These are phyloP conservation scores for Microtus montanus DNA, from an alignment of 2,113 vertebrate species.

Conservation along the genomic window DNA sequence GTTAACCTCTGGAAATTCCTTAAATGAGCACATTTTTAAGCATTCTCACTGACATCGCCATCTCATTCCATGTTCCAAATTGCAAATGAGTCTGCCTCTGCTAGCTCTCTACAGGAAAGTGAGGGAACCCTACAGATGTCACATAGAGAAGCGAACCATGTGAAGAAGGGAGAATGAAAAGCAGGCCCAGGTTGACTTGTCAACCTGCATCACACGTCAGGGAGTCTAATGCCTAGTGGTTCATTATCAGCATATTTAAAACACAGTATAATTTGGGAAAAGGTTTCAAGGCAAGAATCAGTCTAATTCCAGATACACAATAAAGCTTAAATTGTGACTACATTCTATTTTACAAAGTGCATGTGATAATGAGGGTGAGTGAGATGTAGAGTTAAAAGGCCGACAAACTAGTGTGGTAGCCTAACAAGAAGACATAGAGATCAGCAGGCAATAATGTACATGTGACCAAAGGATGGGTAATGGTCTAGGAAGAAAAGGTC, in stretches of 20 bases:
- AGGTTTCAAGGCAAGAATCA: background rate
- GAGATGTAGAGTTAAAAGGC: too few species aligned
- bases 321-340: background rate
- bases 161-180: background rate
- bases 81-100: background rate
- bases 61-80: background rate
- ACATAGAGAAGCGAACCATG: background rate
- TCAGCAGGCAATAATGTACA: background rate
- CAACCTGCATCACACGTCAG: background rate
- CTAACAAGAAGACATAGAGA: too few species aligned
- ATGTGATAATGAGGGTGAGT: background rate
- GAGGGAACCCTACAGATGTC: background rate
- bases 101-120: background rate
- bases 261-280: background rate
- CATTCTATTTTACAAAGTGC: background rate
- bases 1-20: background rate
- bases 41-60: background rate
- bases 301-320: background rate
- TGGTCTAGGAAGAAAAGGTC: background rate
- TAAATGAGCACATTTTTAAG: background rate
- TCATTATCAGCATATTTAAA: background rate
- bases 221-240: background rate
- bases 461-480: background rate
- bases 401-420: too few species aligned
- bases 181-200: background rate